phyloP scores from a whole-genome alignment of 2,113 vertebrate species.

The Colinus virginianus region DNA sequence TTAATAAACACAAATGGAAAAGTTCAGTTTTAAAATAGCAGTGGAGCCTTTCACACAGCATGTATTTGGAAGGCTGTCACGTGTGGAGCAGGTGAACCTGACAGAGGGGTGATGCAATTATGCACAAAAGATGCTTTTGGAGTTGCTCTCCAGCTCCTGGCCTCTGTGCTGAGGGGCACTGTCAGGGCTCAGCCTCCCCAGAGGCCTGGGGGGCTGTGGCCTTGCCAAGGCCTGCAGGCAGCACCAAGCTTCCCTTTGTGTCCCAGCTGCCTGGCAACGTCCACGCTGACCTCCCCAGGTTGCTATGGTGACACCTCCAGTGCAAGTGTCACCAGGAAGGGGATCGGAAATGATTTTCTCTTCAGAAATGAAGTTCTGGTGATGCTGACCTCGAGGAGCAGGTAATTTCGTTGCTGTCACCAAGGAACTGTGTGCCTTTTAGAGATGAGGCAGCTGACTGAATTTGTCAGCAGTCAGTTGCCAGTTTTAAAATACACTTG shows the following conservation, averaged over 20 bases:
- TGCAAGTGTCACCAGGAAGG: not conserved
- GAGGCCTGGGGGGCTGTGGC: not conserved
- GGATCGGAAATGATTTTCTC: not conserved
- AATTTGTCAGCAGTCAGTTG: not conserved
- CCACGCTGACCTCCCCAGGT: not conserved
- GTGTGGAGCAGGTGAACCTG: rapidly evolving
- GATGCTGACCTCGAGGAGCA: not conserved
- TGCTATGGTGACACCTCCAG: constrained; percentile 25
- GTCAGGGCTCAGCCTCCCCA: not conserved
- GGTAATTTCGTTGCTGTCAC: not conserved
- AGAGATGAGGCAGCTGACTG: not conserved
- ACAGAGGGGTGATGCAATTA: not conserved
- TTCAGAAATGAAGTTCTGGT: constrained; percentile 10
- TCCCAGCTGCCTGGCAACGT: not conserved
- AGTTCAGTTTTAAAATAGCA: not conserved
- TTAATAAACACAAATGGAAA: constrained; percentile 32
- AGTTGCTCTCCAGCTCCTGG: not conserved
- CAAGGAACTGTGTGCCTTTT: not conserved
- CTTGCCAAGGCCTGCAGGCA: not conserved
- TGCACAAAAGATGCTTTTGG: not conserved
- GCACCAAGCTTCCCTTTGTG: not conserved
- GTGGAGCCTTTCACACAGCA: not conserved
- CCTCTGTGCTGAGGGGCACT: not conserved
- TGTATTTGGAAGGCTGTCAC: not conserved
- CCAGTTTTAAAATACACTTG: not conserved